Evolutionary conservation across 1,140 invertebrate genomes (phyloP).

Genomic region (Meloidogyne exigua): DNA sequence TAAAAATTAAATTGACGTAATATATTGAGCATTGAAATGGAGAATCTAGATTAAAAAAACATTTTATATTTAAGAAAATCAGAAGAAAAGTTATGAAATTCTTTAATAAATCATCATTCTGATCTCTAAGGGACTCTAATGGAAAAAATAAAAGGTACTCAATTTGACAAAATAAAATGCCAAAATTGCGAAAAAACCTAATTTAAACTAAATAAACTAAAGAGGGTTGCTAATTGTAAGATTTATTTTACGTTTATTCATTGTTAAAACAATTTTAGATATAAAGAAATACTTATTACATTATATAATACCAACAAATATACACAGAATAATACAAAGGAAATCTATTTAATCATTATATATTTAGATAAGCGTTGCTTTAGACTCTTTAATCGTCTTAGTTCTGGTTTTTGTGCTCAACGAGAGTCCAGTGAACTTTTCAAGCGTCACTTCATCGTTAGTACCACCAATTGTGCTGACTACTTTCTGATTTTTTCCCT

Average conservation of each 20-base stretch:
- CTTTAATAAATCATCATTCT: too few species aligned
- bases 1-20: not conserved
- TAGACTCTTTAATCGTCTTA: not conserved
- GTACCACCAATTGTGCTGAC: not conserved
- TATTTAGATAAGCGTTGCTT: not conserved
- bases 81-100: too few species aligned
- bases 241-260: too few species aligned
- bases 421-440: not conserved
- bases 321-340: not conserved
- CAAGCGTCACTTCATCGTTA: not conserved
- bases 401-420: not conserved
- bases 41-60: too few species aligned
- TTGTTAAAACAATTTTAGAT: too few species aligned
- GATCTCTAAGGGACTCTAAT: too few species aligned
- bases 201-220: too few species aligned
- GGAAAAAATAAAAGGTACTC: too few species aligned
- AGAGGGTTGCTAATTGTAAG: too few species aligned
- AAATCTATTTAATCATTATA: not conserved
- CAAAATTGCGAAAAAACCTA: not conserved
- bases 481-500: not conserved
- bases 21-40: not conserved
- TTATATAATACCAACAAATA: not conserved
- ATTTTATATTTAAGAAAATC: too few species aligned
- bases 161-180: not conserved
- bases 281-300: not conserved